Evolutionary conservation across 2,888 invertebrate species (phyloP).

Genomic region (Cancer borealis): DNA sequence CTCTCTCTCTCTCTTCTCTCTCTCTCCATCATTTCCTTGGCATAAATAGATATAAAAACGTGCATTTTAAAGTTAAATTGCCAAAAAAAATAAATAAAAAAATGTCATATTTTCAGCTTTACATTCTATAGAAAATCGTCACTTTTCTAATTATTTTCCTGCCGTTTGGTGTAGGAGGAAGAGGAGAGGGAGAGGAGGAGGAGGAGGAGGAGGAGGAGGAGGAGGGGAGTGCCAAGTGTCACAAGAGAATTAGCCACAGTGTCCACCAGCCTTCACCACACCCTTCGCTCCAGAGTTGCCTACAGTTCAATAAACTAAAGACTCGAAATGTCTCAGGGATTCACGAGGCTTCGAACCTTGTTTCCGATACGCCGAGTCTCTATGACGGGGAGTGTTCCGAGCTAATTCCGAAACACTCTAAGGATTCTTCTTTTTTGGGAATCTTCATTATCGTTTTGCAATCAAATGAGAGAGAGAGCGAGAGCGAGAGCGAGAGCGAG

Average conservation of each 20-base stretch:
- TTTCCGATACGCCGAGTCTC: background rate
- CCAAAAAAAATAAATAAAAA: background rate
- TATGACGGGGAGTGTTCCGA: background rate
- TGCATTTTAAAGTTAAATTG: background rate
- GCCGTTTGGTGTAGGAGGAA: no score
- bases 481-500: background rate
- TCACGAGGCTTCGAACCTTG: conserved; percentile 5
- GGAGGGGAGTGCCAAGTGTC: background rate
- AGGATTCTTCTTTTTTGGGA: background rate
- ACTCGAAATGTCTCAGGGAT: conserved; percentile 17
- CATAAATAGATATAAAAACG: no score
- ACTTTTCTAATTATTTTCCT: background rate
- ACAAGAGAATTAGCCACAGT: conserved; percentile 14
- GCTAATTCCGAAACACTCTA: background rate
- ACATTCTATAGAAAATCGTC: background rate
- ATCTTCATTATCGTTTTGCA: background rate
- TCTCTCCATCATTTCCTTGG: no score
- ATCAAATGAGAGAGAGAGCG: conserved; percentile 31
- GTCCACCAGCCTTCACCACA: background rate
- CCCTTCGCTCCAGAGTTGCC: background rate
- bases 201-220: conserved; percentile 10
- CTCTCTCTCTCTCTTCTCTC: no score
- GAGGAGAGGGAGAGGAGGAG: background rate
- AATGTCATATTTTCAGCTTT: background rate
- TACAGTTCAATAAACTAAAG: conserved; percentile 39